These are phyloP conservation scores for Gila robusta DNA, from an alignment of 2,797 vertebrate species.

Conservation along the genomic window DNA sequence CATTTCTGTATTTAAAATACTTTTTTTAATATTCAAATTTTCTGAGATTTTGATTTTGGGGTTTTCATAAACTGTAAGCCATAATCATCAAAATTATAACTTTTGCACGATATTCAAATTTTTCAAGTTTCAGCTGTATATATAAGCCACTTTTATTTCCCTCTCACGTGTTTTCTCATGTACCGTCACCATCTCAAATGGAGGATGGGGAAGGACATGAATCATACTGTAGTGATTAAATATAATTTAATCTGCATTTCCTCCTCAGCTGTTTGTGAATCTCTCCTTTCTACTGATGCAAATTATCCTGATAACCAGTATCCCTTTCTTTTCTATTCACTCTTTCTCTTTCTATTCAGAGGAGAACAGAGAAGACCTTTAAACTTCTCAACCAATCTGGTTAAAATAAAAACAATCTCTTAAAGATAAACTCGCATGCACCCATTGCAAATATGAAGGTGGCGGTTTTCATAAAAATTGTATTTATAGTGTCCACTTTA, in stretches of 20 bases:
- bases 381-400: background rate
- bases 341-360: background rate
- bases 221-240: conserved; percentile 34
- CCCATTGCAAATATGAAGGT: background rate
- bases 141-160: background rate
- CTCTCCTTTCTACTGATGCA: conserved; percentile 9
- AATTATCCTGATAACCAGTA: background rate
- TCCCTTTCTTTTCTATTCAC: background rate
- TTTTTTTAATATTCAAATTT: no score
- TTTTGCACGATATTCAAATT: no score
- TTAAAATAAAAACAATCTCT: background rate
- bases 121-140: no score
- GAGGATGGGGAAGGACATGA: conserved; percentile 4
- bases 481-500: no score
- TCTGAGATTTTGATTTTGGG: no score
- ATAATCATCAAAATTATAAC: no score
- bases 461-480: background rate
- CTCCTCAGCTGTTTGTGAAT: conserved; percentile 2
- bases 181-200: background rate
- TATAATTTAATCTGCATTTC: conserved; percentile 37
- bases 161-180: background rate
- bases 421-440: background rate
- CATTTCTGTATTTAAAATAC: no score
- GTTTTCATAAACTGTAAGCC: no score
- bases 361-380: background rate